phyloP scores from a whole-genome alignment of 2,888 invertebrate species.

The Parnassius mnemosyne region DNA sequence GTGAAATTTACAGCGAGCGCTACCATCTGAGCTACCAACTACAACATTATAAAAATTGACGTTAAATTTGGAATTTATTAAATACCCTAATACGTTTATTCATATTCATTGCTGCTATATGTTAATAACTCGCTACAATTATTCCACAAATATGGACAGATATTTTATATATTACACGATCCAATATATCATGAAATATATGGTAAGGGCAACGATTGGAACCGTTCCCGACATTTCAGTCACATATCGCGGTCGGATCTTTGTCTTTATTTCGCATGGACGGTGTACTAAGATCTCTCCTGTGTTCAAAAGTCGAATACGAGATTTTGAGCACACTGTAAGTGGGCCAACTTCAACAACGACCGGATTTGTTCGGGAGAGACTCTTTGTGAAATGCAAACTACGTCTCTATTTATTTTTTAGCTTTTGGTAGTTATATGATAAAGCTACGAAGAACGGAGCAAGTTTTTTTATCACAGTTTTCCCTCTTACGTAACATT shows the following conservation, averaged over 20 bases:
- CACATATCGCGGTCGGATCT: slow-evolving; percentile 36
- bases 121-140: too few species aligned
- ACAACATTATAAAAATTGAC: too few species aligned
- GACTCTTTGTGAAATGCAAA: slow-evolving; percentile 26
- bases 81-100: too few species aligned
- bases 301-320: slow-evolving; percentile 28
- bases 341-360: slow-evolving; percentile 38
- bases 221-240: slow-evolving; percentile 38
- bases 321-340: slow-evolving; percentile 34
- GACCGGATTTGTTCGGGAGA: slow-evolving; percentile 20
- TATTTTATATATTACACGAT: too few species aligned
- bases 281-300: slow-evolving; percentile 34
- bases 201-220: slow-evolving; percentile 35
- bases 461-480: too few species aligned
- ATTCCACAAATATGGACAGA: too few species aligned
- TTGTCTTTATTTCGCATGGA: slow-evolving; percentile 36
- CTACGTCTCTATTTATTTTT: slow-evolving; percentile 12
- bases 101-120: too few species aligned
- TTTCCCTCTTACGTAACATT: too few species aligned
- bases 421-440: slow-evolving; percentile 13
- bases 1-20: too few species aligned
- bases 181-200: slow-evolving; percentile 1
- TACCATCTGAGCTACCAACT: too few species aligned
- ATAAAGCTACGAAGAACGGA: not conserved
- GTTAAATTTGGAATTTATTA: too few species aligned